phyloP scores from a whole-genome alignment of 2,113 vertebrate genomes.

The Echinops telfairi region DNA sequence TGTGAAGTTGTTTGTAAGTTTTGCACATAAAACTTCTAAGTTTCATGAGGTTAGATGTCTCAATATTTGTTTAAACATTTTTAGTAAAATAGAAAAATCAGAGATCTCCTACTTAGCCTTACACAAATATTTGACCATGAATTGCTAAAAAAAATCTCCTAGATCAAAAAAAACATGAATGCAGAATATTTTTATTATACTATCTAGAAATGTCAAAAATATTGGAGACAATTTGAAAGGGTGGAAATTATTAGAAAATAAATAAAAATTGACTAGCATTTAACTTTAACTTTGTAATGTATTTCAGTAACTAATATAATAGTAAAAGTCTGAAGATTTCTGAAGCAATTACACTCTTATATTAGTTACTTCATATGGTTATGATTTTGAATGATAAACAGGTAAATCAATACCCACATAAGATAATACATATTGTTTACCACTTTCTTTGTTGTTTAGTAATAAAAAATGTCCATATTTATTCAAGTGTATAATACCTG shows the following conservation, averaged over 20 bases:
- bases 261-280: not conserved
- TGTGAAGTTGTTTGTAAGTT: not conserved
- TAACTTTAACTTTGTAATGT: not conserved
- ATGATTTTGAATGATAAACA: not conserved
- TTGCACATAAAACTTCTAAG: not conserved
- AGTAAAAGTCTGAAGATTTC: not conserved
- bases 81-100: not conserved
- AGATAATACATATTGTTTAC: not conserved
- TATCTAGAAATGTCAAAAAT: not conserved
- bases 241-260: not conserved
- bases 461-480: not conserved
- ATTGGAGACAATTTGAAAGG: not conserved
- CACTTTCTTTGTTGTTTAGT: not conserved
- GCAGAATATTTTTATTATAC: slow-evolving; percentile 13
- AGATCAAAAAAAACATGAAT: not conserved
- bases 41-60: not conserved
- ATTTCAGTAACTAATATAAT: not conserved
- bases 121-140: too few species aligned
- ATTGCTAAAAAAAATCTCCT: too few species aligned
- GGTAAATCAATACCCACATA: not conserved
- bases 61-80: not conserved
- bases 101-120: not conserved
- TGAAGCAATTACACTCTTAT: not conserved
- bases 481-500: not conserved
- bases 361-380: not conserved